These are phyloP conservation scores for Stegophylla sp. DNA, from an alignment of 2,888 invertebrate genomes.

Conservation along the genomic window DNA sequence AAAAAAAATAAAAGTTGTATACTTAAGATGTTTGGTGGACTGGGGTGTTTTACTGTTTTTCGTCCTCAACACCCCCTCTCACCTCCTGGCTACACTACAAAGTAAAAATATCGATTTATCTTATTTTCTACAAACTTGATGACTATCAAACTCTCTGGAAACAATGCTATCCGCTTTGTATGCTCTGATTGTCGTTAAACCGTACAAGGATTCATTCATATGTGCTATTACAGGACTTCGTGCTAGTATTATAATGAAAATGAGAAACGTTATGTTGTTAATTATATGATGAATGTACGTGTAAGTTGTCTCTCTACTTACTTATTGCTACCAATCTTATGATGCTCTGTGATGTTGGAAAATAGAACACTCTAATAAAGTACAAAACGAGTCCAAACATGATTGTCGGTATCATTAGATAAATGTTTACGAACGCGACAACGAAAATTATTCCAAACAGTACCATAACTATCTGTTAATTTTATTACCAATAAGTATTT, in stretches of 20 bases:
- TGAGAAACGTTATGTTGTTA: neutral
- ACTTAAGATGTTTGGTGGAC: too few relatives aligned
- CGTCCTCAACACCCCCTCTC: too few relatives aligned
- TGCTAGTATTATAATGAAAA: slow-evolving; percentile 68
- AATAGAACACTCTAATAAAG: slow-evolving; percentile 77
- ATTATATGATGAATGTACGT: too few relatives aligned
- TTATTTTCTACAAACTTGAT: slow-evolving; percentile 72
- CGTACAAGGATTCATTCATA: slow-evolving; percentile 85
- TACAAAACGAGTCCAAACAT: slow-evolving; percentile 78
- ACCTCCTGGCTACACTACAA: too few relatives aligned
- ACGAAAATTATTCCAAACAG: slow-evolving; percentile 80
- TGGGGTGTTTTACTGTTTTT: too few relatives aligned
- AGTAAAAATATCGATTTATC: slow-evolving; percentile 56
- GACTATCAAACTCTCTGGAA: slow-evolving; percentile 79
- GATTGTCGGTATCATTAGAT: slow-evolving; percentile 75
- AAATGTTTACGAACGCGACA: slow-evolving; percentile 77
- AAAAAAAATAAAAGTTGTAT: neutral
- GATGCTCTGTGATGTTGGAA: slow-evolving; percentile 80
- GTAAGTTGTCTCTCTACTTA: slow-evolving; percentile 66
- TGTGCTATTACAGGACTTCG: slow-evolving; percentile 95
- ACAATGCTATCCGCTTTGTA: slow-evolving; percentile 82
- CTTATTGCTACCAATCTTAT: slow-evolving; percentile 82
- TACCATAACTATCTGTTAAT: slow-evolving; percentile 77
- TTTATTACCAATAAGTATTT: slow-evolving; percentile 64
- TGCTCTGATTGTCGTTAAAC: slow-evolving; percentile 89